Evolutionary conservation across 2,888 invertebrate genomes (phyloP).

Genomic region (Antitype chi): DNA sequence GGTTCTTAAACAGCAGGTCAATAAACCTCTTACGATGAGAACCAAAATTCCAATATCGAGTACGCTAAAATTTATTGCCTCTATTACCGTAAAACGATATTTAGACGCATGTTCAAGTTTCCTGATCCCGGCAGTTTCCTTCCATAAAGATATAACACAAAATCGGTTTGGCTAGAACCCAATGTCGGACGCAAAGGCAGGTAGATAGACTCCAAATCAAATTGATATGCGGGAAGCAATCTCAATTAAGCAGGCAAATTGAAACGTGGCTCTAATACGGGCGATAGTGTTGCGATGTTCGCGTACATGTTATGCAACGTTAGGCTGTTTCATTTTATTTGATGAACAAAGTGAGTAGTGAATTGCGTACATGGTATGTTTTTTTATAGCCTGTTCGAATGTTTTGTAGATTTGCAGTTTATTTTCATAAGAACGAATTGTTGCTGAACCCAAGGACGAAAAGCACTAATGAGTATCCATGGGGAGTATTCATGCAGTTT

Average conservation of each 20-base stretch:
- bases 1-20: neutral
- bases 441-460: neutral
- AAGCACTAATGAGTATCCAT: neutral
- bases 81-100: constrained; percentile 17
- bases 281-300: constrained; percentile 19
- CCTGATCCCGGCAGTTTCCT: constrained; percentile 35
- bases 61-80: constrained; percentile 18
- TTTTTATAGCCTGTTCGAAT: neutral
- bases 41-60: constrained; percentile 33
- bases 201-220: constrained; percentile 60
- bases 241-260: constrained; percentile 67
- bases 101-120: constrained; percentile 28
- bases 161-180: constrained; percentile 60
- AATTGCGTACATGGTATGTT: neutral
- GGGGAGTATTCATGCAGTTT: neutral
- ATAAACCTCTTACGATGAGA: neutral
- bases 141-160: constrained; percentile 51
- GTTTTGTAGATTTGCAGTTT: neutral
- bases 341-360: constrained; percentile 10
- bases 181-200: constrained; percentile 45
- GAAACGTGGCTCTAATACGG: constrained; percentile 50
- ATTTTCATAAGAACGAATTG: neutral
- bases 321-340: neutral
- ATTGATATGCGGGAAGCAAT: constrained; percentile 69
- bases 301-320: constrained; percentile 10